phyloP scores from a whole-genome alignment of 2,888 invertebrate genomes.

The Oligia fasciuncula region DNA sequence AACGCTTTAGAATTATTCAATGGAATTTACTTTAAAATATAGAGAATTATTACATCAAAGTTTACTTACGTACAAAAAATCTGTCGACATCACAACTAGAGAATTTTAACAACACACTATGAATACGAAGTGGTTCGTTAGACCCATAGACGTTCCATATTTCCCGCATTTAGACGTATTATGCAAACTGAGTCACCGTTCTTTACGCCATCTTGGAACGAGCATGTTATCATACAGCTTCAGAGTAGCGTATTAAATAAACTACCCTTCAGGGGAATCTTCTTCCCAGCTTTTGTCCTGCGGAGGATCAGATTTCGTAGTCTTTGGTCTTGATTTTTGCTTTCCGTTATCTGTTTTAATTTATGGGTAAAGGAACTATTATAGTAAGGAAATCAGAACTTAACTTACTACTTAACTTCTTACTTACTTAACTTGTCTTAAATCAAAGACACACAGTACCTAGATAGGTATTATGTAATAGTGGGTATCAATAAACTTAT shows the following conservation, averaged over 20 bases:
- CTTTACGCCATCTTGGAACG: slow-evolving; percentile 45
- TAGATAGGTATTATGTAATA: too few relatives aligned
- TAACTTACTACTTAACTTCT: too few relatives aligned
- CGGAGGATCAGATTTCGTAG: slow-evolving; percentile 37
- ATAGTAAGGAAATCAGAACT: neutral
- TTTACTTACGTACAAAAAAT: neutral
- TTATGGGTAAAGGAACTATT: neutral
- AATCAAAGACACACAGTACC: neutral
- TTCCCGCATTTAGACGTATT: slow-evolving; percentile 31
- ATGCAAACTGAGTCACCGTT: slow-evolving; percentile 48
- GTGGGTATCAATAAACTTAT: too few relatives aligned
- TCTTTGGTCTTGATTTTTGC: slow-evolving; percentile 16
- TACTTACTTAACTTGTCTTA: neutral
- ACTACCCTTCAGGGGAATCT: slow-evolving; percentile 53
- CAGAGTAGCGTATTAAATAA: slow-evolving; percentile 45
- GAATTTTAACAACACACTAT: neutral
- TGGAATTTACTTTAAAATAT: too few relatives aligned
- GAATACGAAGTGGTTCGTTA: slow-evolving; percentile 27
- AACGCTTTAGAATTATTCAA: too few relatives aligned
- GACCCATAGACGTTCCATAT: slow-evolving; percentile 22
- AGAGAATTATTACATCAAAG: too few relatives aligned
- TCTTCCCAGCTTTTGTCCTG: slow-evolving; percentile 29
- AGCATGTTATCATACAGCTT: slow-evolving; percentile 40
- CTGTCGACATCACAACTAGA: neutral
- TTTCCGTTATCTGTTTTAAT: slow-evolving; percentile 25